Evolutionary conservation across 1,140 invertebrate species (phyloP), one percentile per base, ranked within the genome.

Genomic region (Magallana angulata): DNA sequence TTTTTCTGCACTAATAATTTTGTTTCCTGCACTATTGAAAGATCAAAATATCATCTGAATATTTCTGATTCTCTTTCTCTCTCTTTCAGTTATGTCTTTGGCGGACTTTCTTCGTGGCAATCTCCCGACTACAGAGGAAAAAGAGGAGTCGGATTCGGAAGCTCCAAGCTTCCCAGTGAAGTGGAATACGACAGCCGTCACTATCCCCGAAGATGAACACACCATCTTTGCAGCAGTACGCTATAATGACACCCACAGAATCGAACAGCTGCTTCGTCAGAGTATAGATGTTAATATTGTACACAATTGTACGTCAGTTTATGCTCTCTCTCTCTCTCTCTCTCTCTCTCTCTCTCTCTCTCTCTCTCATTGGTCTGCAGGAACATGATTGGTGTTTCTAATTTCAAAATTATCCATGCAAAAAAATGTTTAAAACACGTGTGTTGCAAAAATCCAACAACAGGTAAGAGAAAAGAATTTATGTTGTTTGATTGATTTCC

Each of bases 81-180:
- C 36, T 48, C 36, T 48, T 48, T 48, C 36, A 48, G 68, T 1
- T 9, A 57, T 82, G 57, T 82, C 81, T 57, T 16, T 82, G 16
- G 81, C 81, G 48, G 81, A 82, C 57, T 82, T 82, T 58, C 48
- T 82, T 9, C 48, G 81, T 12, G 81, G 81, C 8, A 82, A 82
- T 57, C 81, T 82, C 14, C 81, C 16, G 16, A 7, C 81, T 18
- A 12, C 18, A 18, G 57, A 16, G 14, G 11, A 58, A 6, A 7
- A 7, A 11, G 48, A n/a, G 1, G 81, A 57, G 4, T 36, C 8
- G 56, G 16, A n/a, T 8, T 12, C 81, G n/a, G 81, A 14, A 5
- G 48, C 6, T 16, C n/a, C 1, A 9, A 82, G 81, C 12, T n/a
- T 18, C 16, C 81, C 81, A 7, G 16, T 82, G 9, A 57, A 16